Evolutionary conservation across 2,797 vertebrate genomes (phyloP).

Genomic region (Channallabes apus): DNA sequence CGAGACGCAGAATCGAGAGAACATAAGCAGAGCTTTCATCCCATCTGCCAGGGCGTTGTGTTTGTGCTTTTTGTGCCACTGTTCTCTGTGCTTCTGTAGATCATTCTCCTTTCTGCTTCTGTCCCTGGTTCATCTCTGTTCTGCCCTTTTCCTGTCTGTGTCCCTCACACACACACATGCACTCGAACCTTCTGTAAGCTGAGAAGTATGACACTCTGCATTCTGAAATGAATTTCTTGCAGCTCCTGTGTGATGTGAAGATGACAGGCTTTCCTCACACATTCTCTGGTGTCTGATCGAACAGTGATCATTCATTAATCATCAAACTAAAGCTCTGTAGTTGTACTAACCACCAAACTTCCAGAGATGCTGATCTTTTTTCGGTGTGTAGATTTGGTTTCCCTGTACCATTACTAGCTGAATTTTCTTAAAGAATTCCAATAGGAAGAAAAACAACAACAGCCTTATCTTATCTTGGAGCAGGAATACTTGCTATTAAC

Average conservation of each 20-base stretch:
- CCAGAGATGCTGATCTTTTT: slow-evolving; percentile 24
- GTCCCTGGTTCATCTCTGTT: neutral
- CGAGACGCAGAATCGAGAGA: neutral
- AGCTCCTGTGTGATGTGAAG: neutral
- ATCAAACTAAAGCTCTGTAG: slow-evolving; percentile 19
- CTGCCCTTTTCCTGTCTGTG: neutral
- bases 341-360: slow-evolving; percentile 19
- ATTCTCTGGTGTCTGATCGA: slow-evolving; percentile 11
- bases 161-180: too few relatives aligned
- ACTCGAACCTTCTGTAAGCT: neutral
- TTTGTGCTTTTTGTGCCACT: slow-evolving; percentile 2
- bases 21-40: slow-evolving; percentile 19
- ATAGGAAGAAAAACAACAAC: neutral
- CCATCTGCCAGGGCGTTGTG: slow-evolving; percentile 24
- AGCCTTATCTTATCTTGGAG: too few relatives aligned
- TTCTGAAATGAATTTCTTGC: neutral
- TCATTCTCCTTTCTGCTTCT: neutral
- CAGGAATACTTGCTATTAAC: too few relatives aligned
- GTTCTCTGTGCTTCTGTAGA: neutral
- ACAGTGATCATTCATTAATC: slow-evolving; percentile 20
- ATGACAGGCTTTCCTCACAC: neutral
- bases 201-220: neutral
- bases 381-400: neutral
- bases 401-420: neutral
- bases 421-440: neutral